These are phyloP conservation scores for Agelastica alni DNA, from an alignment of 2,888 invertebrate genomes.

Conservation along the genomic window DNA sequence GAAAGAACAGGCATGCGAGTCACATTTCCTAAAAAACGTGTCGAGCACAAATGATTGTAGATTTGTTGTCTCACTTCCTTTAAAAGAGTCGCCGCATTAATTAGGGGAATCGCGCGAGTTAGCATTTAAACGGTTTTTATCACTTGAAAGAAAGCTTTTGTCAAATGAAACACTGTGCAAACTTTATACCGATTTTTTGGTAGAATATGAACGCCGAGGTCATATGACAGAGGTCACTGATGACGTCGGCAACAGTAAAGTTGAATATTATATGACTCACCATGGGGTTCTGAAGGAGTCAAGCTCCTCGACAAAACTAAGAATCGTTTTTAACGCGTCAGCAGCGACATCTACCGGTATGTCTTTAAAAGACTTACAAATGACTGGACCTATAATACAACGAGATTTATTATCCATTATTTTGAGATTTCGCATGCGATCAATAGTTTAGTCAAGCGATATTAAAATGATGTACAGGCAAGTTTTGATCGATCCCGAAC, in stretches of 20 bases:
- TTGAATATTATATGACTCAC: conserved; percentile 16
- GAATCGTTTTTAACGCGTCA: conserved; percentile 6
- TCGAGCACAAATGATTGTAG: conserved; percentile 12
- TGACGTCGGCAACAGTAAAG: background rate
- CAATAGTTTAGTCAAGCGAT: conserved; percentile 20
- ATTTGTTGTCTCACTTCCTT: conserved; percentile 19
- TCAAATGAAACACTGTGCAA: background rate
- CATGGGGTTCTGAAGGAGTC: conserved; percentile 21
- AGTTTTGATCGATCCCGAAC: conserved; percentile 14
- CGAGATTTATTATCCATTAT: conserved; percentile 25
- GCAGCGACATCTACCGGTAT: background rate
- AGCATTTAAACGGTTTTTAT: conserved; percentile 22
- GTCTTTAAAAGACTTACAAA: conserved; percentile 11
- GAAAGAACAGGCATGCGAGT: conserved; percentile 26
- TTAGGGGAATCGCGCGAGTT: conserved; percentile 22
- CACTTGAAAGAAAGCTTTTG: conserved; percentile 12
- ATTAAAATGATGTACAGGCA: conserved; percentile 28
- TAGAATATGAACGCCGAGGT: conserved; percentile 9
- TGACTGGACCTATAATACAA: conserved; percentile 26
- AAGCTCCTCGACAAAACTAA: conserved; percentile 20
- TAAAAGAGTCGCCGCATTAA: conserved; percentile 15
- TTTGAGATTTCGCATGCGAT: conserved; percentile 14
- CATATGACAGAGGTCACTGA: conserved; percentile 15
- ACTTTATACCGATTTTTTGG: conserved; percentile 14
- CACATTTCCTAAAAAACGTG: conserved; percentile 14